These are phyloP conservation scores for Nomada fucata DNA, from an alignment of 2,888 invertebrate genomes.

Conservation along the genomic window DNA sequence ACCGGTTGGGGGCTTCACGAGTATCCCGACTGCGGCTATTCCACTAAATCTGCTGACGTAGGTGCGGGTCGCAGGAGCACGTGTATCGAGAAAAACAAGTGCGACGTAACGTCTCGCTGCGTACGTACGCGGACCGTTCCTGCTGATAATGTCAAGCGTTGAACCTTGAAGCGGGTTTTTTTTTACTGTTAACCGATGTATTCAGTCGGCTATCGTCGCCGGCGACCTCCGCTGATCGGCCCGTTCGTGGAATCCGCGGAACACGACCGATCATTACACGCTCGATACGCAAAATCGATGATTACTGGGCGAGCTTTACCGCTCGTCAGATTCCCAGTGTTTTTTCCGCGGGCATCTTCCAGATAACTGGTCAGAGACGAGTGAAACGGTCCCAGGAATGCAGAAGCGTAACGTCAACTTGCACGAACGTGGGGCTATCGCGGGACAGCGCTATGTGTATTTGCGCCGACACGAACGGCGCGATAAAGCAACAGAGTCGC, in stretches of 20 bases:
- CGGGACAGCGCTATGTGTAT: no score
- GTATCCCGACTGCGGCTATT: constrained; percentile 13
- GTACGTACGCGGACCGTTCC: constrained; percentile 1
- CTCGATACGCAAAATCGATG: neutral
- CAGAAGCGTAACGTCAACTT: constrained; percentile 11
- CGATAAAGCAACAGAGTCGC: neutral
- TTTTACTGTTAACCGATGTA: constrained; percentile 32
- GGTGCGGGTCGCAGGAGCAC: constrained; percentile 41
- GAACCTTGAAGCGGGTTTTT: constrained; percentile 37
- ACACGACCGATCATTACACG: neutral
- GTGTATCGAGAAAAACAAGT: constrained; percentile 59
- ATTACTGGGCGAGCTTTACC: neutral
- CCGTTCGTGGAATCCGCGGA: neutral
- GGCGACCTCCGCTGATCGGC: constrained; percentile 13
- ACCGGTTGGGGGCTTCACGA: constrained; percentile 12
- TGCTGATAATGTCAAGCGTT: constrained; percentile 51
- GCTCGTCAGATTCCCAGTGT: neutral
- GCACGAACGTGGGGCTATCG: neutral
- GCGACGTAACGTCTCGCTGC: constrained; percentile 22
- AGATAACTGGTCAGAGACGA: neutral
- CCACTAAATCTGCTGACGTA: constrained; percentile 52
- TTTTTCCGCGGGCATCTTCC: neutral
- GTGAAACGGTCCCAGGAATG: constrained; percentile 22
- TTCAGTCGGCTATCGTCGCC: constrained; percentile 24
- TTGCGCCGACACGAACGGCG: neutral